Percentiles rank a stretch among this genome's conserved stretches.
phyloP scores from a whole-genome alignment of 35 echinoderm and acorn worm species.

The Lytechinus pictus region DNA sequence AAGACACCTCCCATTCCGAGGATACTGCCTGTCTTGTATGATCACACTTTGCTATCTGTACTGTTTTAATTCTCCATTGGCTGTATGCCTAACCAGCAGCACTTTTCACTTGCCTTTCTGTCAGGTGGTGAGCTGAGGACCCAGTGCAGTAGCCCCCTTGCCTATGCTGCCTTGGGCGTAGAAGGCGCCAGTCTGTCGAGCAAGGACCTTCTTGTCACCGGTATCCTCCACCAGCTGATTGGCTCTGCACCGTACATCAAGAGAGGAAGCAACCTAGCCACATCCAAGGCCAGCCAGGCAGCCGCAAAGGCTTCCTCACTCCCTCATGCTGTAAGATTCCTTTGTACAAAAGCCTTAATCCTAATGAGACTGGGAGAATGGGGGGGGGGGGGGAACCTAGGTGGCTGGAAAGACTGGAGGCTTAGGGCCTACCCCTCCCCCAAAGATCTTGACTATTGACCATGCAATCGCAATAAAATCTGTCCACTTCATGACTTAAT shows the following conservation, averaged over 20 bases:
- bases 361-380: no score
- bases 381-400: no score
- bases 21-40: no score
- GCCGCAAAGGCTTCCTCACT: constrained; percentile 71
- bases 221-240: constrained; percentile 83
- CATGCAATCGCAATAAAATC: no score
- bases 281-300: constrained; percentile 78
- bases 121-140: constrained; percentile 77
- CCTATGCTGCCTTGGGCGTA: constrained; percentile 75
- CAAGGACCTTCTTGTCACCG: constrained; percentile 74
- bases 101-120: neutral
- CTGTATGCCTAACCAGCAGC: no score
- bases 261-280: constrained; percentile 79
- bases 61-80: no score
- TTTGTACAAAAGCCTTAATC: neutral
- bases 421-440: no score
- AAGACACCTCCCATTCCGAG: no score
- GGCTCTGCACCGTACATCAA: constrained; percentile 82
- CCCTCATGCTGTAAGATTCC: constrained; percentile 79
- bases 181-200: constrained; percentile 71
- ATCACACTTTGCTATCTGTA: no score
- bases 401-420: no score
- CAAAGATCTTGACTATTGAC: no score
- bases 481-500: no score
- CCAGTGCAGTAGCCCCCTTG: constrained; percentile 52